phyloP scores from a whole-genome alignment of 2,888 invertebrate species.

The Automeris io region DNA sequence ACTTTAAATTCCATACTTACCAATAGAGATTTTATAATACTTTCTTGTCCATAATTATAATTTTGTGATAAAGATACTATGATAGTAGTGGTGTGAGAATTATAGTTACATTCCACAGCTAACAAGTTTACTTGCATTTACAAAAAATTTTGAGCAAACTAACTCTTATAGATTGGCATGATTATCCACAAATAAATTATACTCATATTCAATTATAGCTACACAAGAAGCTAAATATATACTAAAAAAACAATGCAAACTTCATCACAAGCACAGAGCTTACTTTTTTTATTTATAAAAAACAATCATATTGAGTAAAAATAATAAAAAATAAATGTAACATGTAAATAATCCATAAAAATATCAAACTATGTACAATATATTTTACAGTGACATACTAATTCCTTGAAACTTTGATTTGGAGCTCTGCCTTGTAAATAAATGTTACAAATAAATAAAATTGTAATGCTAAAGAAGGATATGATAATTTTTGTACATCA shows the following conservation, averaged over 20 bases:
- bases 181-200: conserved; percentile 2
- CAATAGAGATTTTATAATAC: conserved; percentile 38
- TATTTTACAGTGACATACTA: conserved; percentile 36
- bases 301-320: conserved; percentile 54
- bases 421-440: conserved; percentile 2
- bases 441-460: no score
- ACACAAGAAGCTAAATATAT: conserved; percentile 2
- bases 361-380: conserved; percentile 61
- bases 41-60: conserved; percentile 15
- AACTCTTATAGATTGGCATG: conserved; percentile 3
- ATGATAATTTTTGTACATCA: no score
- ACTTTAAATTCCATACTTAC: conserved; percentile 51
- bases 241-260: conserved; percentile 11
- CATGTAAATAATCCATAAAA: conserved; percentile 59
- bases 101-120: neutral
- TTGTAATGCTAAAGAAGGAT: no score
- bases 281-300: conserved; percentile 28
- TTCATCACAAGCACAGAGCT: conserved; percentile 25
- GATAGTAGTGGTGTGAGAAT: conserved; percentile 19
- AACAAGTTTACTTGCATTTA: neutral
- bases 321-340: conserved; percentile 56
- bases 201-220: conserved; percentile 7
- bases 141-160: conserved; percentile 8
- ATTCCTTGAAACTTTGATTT: conserved; percentile 16
- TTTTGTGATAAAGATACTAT: conserved; percentile 19